Percentiles rank a stretch among this genome's conserved stretches.
Conservation (phyloP, 2,113 vertebrate genomes). For the Rhegmatorhina hoffmannsi region DNA sequence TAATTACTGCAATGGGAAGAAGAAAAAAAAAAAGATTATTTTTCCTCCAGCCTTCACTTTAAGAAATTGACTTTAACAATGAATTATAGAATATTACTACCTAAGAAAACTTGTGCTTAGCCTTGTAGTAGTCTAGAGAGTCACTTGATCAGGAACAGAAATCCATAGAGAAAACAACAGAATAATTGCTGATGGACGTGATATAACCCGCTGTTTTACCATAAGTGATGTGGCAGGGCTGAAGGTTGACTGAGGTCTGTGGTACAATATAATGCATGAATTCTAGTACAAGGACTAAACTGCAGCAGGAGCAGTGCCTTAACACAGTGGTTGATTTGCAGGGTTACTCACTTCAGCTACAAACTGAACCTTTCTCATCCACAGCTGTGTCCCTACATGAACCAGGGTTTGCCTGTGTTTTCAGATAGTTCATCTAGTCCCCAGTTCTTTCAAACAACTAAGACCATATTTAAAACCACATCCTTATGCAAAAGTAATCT, state of each 20-base stretch:
- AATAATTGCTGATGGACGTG: not conserved
- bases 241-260: not conserved
- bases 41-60: not conserved
- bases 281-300: not conserved
- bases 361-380: not conserved
- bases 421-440: not conserved
- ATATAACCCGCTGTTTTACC: not conserved
- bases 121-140: not conserved
- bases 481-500: not conserved
- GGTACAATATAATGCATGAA: not conserved
- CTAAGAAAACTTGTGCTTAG: not conserved
- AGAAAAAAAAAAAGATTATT: not conserved
- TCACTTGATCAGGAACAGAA: not conserved
- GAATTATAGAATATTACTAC: not conserved
- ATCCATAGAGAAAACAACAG: not conserved
- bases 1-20: constrained; percentile 69
- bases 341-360: not conserved
- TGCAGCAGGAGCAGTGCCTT: not conserved
- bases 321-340: not conserved
- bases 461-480: not conserved
- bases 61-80: not conserved
- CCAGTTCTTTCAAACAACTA: not conserved
- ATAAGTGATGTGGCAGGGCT: not conserved
- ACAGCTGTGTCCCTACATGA: not conserved
- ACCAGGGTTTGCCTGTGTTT: not conserved